Base-by-base conservation (phyloP, 2,888 invertebrate genomes). In the Polymixis lichenea region DNA sequence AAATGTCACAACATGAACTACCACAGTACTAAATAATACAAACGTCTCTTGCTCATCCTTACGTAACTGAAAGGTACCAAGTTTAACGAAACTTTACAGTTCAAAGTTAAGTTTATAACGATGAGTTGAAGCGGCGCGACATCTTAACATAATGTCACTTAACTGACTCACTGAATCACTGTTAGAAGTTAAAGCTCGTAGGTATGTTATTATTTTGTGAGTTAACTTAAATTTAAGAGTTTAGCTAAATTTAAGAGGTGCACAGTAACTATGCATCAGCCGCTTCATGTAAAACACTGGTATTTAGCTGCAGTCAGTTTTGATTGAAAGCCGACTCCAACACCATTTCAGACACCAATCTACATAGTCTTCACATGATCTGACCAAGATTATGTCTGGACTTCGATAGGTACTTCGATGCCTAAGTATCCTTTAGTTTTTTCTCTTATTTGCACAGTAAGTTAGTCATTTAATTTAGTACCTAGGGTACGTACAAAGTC, bases 91-190 rank as follows among this genome's bases (percentile, higher is more conserved):
- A 61, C 65, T 75, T 72, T 53, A 78, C 46, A 55, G 65, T 66
- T 58, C 53, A 38, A 77, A 75, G 75, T 82, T 77, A 69, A 77
- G 22, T 70, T 70, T 53, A 46, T n/a, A 66, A 53, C 61, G 61
- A 71, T 72, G n/a, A 71, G 70, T 55, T 46, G 46, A 32, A 62
- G 70, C 8, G 61, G 49, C 67, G 46, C 17, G 38, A 53, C 66
- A 60, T 49, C 55, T 66, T 55, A 70, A 76, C 72, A 75, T 72
- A 78, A 72, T 64, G 75, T 58, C 73, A 55, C 56, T 72, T 61
- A 69, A 60, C 78, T 66, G 65, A 77, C 77, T 84, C 60, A 84
- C 73, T 82, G 84, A 84, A 62, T 51, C n/a, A 49, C n/a, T 70
- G 43, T 25, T 3, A 17, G 51, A 17, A 62, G 43, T 67, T 60